These are phyloP conservation scores for Sphaerophoria rueppellii DNA, from an alignment of 2,888 invertebrate genomes.

Conservation along the genomic window DNA sequence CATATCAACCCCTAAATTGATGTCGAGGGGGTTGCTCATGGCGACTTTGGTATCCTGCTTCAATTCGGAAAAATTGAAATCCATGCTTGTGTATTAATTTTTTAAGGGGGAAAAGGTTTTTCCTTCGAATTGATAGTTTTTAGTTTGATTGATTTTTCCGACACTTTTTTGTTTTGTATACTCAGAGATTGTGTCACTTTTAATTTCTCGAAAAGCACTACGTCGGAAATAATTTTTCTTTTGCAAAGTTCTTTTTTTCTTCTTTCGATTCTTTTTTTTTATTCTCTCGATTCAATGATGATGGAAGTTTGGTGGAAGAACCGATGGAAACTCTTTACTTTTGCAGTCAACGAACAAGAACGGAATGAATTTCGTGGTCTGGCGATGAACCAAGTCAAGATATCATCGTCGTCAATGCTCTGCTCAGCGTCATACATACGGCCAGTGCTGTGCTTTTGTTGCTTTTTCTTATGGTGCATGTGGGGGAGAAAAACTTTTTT, in stretches of 20 bases:
- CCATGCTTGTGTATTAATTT: slow-evolving; percentile 78
- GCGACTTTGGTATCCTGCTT: slow-evolving; percentile 78
- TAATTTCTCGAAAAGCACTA: neutral
- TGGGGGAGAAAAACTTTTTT: slow-evolving; percentile 44
- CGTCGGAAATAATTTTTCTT: slow-evolving; percentile 1
- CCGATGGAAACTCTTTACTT: slow-evolving; percentile 62
- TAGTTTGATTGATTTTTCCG: slow-evolving; percentile 51
- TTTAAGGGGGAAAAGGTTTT: slow-evolving; percentile 20
- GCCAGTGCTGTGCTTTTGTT: neutral
- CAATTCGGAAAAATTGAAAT: slow-evolving; percentile 78
- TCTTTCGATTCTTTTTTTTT: slow-evolving; percentile 27
- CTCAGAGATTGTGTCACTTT: slow-evolving; percentile 13
- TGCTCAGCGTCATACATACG: slow-evolving; percentile 1
- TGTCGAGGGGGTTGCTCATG: slow-evolving; percentile 77
- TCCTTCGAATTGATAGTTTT: neutral
- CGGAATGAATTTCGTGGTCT: slow-evolving; percentile 57
- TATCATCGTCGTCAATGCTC: slow-evolving; percentile 23
- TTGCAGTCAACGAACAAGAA: slow-evolving; percentile 69
- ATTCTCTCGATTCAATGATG: slow-evolving; percentile 23
- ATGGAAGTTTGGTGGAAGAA: slow-evolving; percentile 40
- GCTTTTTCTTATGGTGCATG: slow-evolving; percentile 36
- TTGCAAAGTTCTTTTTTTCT: slow-evolving; percentile 21
- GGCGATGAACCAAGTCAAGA: slow-evolving; percentile 53
- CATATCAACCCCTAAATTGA: slow-evolving; percentile 76
- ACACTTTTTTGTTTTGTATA: slow-evolving; percentile 18